Conservation (phyloP, 2,797 vertebrate species). For the Myotis myotis region DNA sequence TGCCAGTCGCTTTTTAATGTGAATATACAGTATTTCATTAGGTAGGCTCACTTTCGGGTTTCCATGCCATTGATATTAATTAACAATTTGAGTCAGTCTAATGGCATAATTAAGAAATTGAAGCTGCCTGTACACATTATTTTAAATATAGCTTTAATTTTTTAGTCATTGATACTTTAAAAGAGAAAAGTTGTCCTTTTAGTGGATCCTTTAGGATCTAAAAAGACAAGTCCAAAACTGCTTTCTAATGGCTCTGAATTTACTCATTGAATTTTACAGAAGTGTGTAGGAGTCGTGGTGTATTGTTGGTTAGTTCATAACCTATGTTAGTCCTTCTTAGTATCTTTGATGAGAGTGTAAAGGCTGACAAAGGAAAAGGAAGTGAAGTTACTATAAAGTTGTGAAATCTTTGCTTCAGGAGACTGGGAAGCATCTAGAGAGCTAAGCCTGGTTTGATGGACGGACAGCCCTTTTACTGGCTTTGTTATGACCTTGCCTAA, state of each 20-base stretch:
- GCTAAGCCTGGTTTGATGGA: neutral
- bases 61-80: constrained; percentile 49
- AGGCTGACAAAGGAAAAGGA: neutral
- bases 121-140: constrained; percentile 35
- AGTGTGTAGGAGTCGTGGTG: neutral
- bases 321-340: neutral
- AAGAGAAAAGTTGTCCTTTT: neutral
- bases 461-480: neutral
- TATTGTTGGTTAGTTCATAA: neutral
- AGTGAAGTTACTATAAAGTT: neutral
- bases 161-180: constrained; percentile 13
- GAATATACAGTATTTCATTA: constrained; percentile 69
- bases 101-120: neutral
- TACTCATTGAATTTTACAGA: neutral
- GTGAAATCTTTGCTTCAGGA: neutral
- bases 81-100: constrained; percentile 54
- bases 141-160: constrained; percentile 37
- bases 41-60: constrained; percentile 58
- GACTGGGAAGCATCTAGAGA: neutral
- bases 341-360: neutral
- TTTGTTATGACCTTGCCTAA: neutral
- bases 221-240: neutral
- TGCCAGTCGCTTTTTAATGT: constrained; percentile 71
- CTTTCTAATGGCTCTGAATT: neutral
- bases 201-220: neutral